Percentiles rank a stretch among this genome's conserved stretches.
Conservation (phyloP, 2,797 vertebrate genomes). For the Antennarius maculatus region DNA sequence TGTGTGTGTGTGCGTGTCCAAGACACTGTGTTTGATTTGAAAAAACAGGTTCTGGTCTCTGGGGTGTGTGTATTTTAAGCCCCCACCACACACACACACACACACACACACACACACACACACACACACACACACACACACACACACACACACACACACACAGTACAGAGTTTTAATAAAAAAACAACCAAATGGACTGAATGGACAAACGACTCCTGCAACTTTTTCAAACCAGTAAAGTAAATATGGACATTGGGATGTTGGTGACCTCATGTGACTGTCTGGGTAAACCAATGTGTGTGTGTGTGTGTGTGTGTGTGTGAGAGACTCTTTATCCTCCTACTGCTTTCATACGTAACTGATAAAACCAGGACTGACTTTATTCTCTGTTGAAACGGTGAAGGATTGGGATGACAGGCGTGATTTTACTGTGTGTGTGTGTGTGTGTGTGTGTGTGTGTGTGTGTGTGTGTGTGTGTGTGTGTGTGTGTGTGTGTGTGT, state of each 20-base stretch:
- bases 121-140: too few relatives aligned
- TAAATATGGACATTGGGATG: neutral
- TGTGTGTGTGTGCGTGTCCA: constrained; percentile 28
- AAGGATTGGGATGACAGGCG: too few relatives aligned
- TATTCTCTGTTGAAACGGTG: too few relatives aligned
- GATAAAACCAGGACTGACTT: neutral
- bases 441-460: neutral
- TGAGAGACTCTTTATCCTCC: neutral
- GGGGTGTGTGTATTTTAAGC: too few relatives aligned
- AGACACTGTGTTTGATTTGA: too few relatives aligned
- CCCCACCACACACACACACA: too few relatives aligned
- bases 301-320: neutral
- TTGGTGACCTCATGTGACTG: constrained; percentile 1
- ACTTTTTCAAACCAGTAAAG: neutral
- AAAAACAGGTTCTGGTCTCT: too few relatives aligned
- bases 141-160: too few relatives aligned
- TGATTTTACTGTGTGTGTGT: neutral
- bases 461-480: neutral
- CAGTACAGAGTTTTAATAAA: too few relatives aligned
- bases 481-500: neutral
- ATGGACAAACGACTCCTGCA: neutral
- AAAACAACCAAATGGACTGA: neutral
- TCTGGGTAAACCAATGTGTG: constrained; percentile 35
- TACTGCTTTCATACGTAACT: neutral
- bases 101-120: too few relatives aligned